A percentile compares a stretch with the other conserved stretches of the same genome.
Conservation (phyloP, 2,113 vertebrate species). For the Dicentrarchus labrax region DNA sequence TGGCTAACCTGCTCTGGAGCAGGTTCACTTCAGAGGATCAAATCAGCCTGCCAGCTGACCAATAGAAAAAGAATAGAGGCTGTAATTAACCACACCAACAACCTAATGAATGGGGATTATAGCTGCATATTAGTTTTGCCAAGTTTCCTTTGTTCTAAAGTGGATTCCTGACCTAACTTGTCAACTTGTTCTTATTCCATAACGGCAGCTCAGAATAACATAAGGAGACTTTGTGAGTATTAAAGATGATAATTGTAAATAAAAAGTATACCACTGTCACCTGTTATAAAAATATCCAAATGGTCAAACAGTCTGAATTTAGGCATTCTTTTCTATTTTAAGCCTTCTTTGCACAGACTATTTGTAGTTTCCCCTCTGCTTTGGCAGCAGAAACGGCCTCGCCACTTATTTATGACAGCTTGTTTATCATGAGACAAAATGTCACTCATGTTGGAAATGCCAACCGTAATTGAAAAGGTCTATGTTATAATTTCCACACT, state of each 20-base stretch:
- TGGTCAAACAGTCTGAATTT: neutral
- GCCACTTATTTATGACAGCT: neutral
- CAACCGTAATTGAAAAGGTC: neutral
- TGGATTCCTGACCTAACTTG: neutral
- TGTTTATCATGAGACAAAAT: neutral
- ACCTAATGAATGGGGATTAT: no score
- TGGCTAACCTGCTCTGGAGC: neutral
- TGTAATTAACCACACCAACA: neutral
- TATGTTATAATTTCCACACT: neutral
- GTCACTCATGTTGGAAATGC: neutral
- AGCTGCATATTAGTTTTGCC: neutral
- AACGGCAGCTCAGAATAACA: neutral
- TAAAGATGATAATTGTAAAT: neutral
- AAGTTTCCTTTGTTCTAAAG: neutral
- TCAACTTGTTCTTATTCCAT: neutral
- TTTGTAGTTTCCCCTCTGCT: neutral
- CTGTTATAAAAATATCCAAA: neutral
- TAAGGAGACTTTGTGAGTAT: neutral
- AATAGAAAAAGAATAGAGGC: no score
- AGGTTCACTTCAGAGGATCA: neutral
- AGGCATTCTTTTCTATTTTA: neutral
- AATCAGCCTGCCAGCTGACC: neutral
- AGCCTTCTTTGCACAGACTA: neutral
- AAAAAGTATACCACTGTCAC: neutral
- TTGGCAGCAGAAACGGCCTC: neutral